Evolutionary conservation across 1,140 invertebrate genomes (phyloP), one percentile per base, ranked within the genome.

Genomic region (Pygmarrhopalites habei): DNA sequence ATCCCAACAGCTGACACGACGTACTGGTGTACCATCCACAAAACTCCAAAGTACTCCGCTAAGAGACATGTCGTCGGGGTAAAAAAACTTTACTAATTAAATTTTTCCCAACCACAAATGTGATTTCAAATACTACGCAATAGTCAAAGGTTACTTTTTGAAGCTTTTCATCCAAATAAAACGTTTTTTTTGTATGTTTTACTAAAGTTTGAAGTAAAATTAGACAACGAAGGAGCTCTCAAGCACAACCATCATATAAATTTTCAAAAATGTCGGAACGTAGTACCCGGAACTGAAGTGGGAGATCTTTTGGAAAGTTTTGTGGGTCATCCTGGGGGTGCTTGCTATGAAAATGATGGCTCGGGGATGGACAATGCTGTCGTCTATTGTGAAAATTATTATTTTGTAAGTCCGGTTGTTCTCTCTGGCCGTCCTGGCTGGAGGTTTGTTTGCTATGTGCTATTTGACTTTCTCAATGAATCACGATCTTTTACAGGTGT

Each of bases 11-110:
- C 2, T 7, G 55, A 87, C 46, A 89, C 88, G 0, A 74, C 86
- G 0, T 91, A 91, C 73, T 90, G 88, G 88, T 90, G 88, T 73
- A 90, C 89, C 76, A 86, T 91, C n/a, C 87, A 90, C 74, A 86
- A 85, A 76, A 82, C 83, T 0, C 88, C 88, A 0, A 70, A 74
- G 0, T 71, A 89, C 2, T 76, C 78, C 0, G 75, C 74, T 14
- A 90, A 89, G 71, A 85, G 90, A 70, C 89, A 91, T 68, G 88
- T 90, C 73, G 82, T 90, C 62, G 88, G 87, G 60, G 80, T 82
- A 74, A 79, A 76, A 74, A n/a, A n/a, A n/a, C n/a, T n/a, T n/a
- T n/a, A n/a, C n/a, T n/a, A n/a, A n/a, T n/a, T n/a, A n/a, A n/a
- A n/a, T n/a, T n/a, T n/a, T n/a, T n/a, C n/a, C n/a, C n/a, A n/a